Percentiles rank a stretch among this genome's conserved stretches.
Evolutionary conservation across 2,113 vertebrate species (phyloP).

Genomic region (Tachysurus fulvidraco): DNA sequence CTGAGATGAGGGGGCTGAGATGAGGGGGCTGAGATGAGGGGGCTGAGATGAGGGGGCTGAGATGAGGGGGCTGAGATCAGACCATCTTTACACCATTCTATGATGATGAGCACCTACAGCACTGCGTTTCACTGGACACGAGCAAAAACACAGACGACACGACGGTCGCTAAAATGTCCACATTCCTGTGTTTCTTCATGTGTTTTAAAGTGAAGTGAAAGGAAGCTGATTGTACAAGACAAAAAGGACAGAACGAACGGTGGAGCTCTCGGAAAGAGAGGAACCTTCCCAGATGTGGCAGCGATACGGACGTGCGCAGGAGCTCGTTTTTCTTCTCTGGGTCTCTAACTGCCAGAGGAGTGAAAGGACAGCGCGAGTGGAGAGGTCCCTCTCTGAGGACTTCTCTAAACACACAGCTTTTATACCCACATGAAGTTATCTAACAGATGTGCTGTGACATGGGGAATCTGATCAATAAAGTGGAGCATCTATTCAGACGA

Average conservation of each 20-base stretch:
- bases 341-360: conserved; percentile 18
- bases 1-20: no score
- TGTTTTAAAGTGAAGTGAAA: conserved; percentile 7
- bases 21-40: no score
- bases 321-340: conserved; percentile 1
- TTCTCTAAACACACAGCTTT: conserved; percentile 30
- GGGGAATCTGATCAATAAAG: conserved; percentile 67
- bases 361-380: conserved; percentile 8
- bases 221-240: neutral
- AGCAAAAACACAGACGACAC: neutral
- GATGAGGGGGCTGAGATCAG: neutral
- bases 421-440: conserved; percentile 58
- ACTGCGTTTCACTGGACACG: neutral
- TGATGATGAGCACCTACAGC: no score
- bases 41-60: no score
- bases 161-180: neutral
- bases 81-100: neutral
- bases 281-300: neutral
- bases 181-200: neutral
- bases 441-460: conserved; percentile 65
- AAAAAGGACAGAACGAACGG: no score
- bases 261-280: neutral
- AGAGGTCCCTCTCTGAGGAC: conserved; percentile 46
- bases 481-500: conserved; percentile 53
- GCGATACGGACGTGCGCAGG: neutral